Base-by-base conservation (phyloP, 2,888 invertebrate genomes). In the Globia sparganii region DNA sequence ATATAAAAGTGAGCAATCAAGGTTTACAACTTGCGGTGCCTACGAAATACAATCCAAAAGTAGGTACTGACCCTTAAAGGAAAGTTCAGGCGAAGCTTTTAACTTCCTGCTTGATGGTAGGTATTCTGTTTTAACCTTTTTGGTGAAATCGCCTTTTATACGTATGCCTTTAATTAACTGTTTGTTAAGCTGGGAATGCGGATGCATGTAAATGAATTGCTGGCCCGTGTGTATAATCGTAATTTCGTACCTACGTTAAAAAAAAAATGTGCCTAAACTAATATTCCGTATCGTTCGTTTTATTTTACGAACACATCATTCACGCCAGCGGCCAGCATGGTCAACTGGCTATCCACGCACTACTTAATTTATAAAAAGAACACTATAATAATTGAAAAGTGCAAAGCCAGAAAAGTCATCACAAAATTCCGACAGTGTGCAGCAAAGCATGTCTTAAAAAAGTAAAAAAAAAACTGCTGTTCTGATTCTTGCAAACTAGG, bases 1-100 rank as follows among this genome's bases (percentile, higher is more conserved):
- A 76, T 74, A 78, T 86, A 87, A 86, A 87, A 86, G 82, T 80
- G 58, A 78, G 40, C 62, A 18, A 65, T 73, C 87, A 84, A 86
- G 87, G 84, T 74, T 69, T 76, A 75, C 81, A 11, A 77, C 66
- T 72, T 82, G 25, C 9, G 58, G 43, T 67, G 75, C 28, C 13
- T 66, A 61, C 40, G 59, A 58, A 62, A 40, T 56, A 58, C 40
- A 49, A 49, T 56, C 25, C 25, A 46, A 31, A 40, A 43, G 58
- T 65, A 76, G n/a, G 59, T n/a, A n/a, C 25, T 46, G 72, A 61
- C 65, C 72, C 46, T 46, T 64, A 34, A 4, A 59, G 34, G 67
- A 79, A 75, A 70, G 58, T 46, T 62, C 72, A 37, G 21, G 9
- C 43, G 21, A 62, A 40, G 4, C 15, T 59, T 77, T 77, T 70